A percentile compares a stretch with the other conserved stretches of the same genome.
Evolutionary conservation across 2,113 vertebrate genomes (phyloP).

Genomic region (Halichoeres trimaculatus): DNA sequence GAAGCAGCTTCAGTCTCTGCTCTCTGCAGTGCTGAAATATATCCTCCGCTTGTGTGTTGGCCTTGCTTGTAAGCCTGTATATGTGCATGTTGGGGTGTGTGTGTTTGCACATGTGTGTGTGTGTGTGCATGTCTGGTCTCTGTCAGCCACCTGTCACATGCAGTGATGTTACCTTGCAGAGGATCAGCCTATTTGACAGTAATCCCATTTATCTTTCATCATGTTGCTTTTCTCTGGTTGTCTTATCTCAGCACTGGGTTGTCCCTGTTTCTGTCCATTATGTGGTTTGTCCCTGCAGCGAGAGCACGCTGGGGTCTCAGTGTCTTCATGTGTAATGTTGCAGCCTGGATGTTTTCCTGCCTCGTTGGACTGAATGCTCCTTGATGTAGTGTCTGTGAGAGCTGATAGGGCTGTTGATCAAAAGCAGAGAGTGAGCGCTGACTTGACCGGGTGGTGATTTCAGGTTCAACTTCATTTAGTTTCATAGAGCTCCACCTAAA

Average conservation of each 20-base stretch:
- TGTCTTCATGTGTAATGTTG: background rate
- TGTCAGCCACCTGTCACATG: slow-evolving; percentile 34
- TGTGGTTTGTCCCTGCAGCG: slow-evolving; percentile 20
- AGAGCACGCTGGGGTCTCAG: slow-evolving; percentile 2
- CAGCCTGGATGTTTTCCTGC: slow-evolving; percentile 21
- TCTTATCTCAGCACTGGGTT: slow-evolving; percentile 49
- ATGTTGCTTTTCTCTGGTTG: slow-evolving; percentile 17
- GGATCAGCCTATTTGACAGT: slow-evolving; percentile 38
- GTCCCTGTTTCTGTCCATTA: slow-evolving; percentile 38
- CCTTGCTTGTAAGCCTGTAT: background rate
- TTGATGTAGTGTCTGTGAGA: slow-evolving; percentile 7
- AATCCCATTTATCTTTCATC: slow-evolving; percentile 45
- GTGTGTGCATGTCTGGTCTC: slow-evolving; percentile 14
- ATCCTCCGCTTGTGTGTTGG: background rate
- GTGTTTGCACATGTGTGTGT: slow-evolving; percentile 3
- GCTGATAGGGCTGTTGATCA: slow-evolving; percentile 29
- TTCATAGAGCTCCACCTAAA: slow-evolving; percentile 28
- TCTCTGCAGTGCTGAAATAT: background rate
- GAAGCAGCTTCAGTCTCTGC: background rate
- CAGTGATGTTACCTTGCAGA: slow-evolving; percentile 26
- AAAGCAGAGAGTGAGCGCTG: slow-evolving; percentile 2
- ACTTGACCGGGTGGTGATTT: background rate
- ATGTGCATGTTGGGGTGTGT: background rate
- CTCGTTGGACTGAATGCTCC: background rate
- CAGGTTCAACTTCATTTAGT: slow-evolving; percentile 27